Conservation (phyloP, 1,140 invertebrate species). For the Tenebrio molitor region DNA sequence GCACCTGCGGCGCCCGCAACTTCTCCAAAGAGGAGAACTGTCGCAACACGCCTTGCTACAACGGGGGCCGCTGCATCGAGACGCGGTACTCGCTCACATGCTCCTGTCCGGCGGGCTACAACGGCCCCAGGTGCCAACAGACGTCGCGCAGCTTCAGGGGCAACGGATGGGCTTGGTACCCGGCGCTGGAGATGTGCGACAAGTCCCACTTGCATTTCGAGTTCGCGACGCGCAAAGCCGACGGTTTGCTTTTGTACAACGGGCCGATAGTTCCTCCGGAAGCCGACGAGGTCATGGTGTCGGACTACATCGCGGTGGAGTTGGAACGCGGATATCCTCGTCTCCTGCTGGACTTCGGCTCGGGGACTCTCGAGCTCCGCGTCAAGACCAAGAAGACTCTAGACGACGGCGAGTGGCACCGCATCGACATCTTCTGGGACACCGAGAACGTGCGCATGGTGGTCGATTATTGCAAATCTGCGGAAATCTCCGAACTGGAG, state of each 20-base stretch:
- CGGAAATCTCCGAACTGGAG: slow-evolving; percentile 87
- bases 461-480: slow-evolving; percentile 91
- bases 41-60: slow-evolving; percentile 90
- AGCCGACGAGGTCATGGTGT: slow-evolving; percentile 88
- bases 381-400: slow-evolving; percentile 89
- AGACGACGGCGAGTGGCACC: slow-evolving; percentile 96
- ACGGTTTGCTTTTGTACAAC: slow-evolving; percentile 96
- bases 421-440: slow-evolving; percentile 95
- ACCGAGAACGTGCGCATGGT: slow-evolving; percentile 93
- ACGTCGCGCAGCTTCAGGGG: slow-evolving; percentile 93
- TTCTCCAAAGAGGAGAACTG: slow-evolving; percentile 92
- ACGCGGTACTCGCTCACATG: slow-evolving; percentile 89
- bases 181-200: slow-evolving; percentile 95
- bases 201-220: slow-evolving; percentile 94
- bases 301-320: slow-evolving; percentile 95
- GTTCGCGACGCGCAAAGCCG: slow-evolving; percentile 91
- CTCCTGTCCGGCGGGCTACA: slow-evolving; percentile 91
- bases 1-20: slow-evolving; percentile 91
- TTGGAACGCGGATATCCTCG: slow-evolving; percentile 91
- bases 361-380: slow-evolving; percentile 89
- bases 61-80: slow-evolving; percentile 94
- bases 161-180: slow-evolving; percentile 96
- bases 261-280: slow-evolving; percentile 95
- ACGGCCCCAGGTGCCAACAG: slow-evolving; percentile 96
- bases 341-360: slow-evolving; percentile 94